A percentile compares a stretch with the other conserved stretches of the same genome.
Evolutionary conservation across 2,113 vertebrate genomes (phyloP).

Genomic region (Nyctibius bracteatus): DNA sequence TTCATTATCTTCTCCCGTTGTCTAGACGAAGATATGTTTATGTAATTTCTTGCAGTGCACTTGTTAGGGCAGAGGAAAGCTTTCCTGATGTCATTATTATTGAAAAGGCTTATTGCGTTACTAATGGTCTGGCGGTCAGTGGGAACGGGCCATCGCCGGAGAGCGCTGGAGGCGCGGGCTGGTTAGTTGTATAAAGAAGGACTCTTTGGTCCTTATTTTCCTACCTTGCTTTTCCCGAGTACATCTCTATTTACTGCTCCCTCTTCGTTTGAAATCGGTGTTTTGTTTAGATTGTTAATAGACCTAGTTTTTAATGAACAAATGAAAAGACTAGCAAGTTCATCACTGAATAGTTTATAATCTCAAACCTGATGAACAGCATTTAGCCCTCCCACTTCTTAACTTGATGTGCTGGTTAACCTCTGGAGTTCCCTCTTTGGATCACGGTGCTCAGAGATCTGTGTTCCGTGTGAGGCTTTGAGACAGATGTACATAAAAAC

Average conservation of each 20-base stretch:
- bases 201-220: too few species aligned
- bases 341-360: background rate
- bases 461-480: background rate
- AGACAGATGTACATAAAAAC: background rate
- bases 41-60: background rate
- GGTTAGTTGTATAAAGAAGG: too few species aligned
- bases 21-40: background rate
- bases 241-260: background rate
- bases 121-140: background rate
- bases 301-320: background rate
- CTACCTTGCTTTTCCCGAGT: background rate
- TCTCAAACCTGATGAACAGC: background rate
- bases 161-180: fast-evolving
- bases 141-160: background rate
- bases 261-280: background rate
- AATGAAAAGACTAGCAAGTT: background rate
- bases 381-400: background rate
- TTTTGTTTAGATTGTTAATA: background rate
- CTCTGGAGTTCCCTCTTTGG: background rate
- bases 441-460: background rate
- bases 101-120: conserved; percentile 24
- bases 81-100: background rate
- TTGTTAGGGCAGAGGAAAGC: background rate
- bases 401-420: background rate
- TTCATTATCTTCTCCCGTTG: background rate